Conservation (phyloP, 2,113 vertebrate genomes). For the Pipra filicauda region DNA sequence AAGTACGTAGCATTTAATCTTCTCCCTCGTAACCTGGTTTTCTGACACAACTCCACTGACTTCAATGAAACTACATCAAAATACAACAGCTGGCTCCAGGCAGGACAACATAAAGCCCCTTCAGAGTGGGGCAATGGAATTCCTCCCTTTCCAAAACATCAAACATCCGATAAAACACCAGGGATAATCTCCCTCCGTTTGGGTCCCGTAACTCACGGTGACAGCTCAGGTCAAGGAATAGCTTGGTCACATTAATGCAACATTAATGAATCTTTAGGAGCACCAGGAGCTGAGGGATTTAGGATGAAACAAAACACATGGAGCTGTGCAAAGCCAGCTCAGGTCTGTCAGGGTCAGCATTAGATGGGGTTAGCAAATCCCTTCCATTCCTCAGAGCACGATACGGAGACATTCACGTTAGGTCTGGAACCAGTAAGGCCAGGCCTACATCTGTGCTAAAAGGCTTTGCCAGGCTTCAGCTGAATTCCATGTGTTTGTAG, state of each 20-base stretch:
- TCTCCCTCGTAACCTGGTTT: background rate
- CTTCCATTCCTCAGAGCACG: background rate
- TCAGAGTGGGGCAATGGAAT: background rate
- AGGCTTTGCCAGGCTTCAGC: background rate
- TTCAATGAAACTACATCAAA: constrained; percentile 22
- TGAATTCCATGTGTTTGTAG: background rate
- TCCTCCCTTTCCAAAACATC: constrained; percentile 12
- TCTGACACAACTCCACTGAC: background rate
- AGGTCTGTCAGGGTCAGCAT: background rate
- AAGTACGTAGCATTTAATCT: background rate
- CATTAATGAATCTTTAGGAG: background rate
- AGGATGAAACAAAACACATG: rapidly evolving
- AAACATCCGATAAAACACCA: constrained; percentile 1
- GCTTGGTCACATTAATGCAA: background rate
- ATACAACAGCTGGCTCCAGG: constrained; percentile 9
- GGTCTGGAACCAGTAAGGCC: background rate
- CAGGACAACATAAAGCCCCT: background rate
- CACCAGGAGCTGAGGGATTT: background rate
- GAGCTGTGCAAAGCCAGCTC: background rate
- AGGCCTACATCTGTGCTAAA: background rate
- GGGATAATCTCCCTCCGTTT: background rate
- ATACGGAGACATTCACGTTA: background rate
- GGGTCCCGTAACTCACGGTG: background rate
- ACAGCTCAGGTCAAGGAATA: background rate
- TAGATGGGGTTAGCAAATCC: background rate